phyloP scores from a whole-genome alignment of 2,113 vertebrate genomes.

The Anser brachyrhynchus region DNA sequence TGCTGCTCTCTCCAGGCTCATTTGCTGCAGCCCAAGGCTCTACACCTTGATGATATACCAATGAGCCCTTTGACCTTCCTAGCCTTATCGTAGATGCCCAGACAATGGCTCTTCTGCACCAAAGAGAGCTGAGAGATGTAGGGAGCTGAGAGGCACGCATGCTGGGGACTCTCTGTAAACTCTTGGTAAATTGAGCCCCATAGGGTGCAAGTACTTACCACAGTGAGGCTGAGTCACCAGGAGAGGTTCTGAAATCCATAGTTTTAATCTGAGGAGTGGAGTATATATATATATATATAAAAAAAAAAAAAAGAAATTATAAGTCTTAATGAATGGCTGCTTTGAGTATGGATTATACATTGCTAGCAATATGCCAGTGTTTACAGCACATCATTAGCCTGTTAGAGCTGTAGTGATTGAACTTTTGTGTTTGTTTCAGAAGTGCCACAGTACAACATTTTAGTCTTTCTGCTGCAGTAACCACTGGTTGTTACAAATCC shows the following conservation, averaged over 20 bases:
- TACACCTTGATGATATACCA: not conserved
- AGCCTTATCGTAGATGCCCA: not conserved
- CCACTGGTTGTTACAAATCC: slow-evolving; percentile 74
- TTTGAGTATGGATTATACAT: slow-evolving; percentile 60
- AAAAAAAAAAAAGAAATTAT: slow-evolving; percentile 11
- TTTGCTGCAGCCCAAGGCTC: not conserved
- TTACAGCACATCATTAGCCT: slow-evolving; percentile 65
- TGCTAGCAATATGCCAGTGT: slow-evolving; percentile 61
- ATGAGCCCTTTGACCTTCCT: not conserved
- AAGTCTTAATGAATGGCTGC: slow-evolving; percentile 18
- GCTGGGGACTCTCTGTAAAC: not conserved
- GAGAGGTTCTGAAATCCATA: not conserved
- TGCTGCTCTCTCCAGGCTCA: not conserved
- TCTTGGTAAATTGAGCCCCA: not conserved
- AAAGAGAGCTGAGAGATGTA: not conserved
- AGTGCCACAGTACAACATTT: slow-evolving; percentile 59
- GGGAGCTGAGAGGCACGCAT: not conserved
- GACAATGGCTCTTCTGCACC: not conserved
- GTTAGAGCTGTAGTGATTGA: slow-evolving; percentile 57
- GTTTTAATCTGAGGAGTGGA: not conserved
- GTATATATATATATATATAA: not conserved
- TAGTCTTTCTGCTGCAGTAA: slow-evolving; percentile 63
- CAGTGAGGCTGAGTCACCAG: not conserved
- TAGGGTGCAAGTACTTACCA: not conserved
- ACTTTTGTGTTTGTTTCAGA: slow-evolving; percentile 72